These are phyloP conservation scores for Akabosia matsudoensis DNA, from an alignment of 1,140 invertebrate genomes.

Conservation along the genomic window DNA sequence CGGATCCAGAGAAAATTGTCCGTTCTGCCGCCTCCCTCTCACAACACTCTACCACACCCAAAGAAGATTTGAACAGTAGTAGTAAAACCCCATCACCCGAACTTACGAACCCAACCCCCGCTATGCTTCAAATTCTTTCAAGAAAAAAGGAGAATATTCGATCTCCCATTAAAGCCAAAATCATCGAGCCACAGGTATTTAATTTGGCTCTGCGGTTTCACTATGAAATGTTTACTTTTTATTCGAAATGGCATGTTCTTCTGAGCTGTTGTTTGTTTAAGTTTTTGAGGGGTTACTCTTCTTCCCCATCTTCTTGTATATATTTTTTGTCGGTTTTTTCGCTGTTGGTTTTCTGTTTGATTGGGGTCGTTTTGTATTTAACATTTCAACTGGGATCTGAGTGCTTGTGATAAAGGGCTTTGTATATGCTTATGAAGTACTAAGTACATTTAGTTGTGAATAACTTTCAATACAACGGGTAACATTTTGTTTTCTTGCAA, in stretches of 20 bases:
- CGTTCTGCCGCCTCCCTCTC: conserved; percentile 40
- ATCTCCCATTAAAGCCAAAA: conserved; percentile 21
- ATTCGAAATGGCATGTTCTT: too few relatives aligned
- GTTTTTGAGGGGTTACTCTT: too few relatives aligned
- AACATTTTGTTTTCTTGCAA: not conserved
- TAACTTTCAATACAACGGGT: not conserved
- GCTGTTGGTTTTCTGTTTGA: too few relatives aligned
- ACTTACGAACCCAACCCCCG: conserved; percentile 41
- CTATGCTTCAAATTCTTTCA: conserved; percentile 45
- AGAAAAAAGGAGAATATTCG: conserved; percentile 45
- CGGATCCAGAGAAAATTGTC: conserved; percentile 45
- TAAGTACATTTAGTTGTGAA: conserved; percentile 23
- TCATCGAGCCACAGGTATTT: conserved; percentile 10
- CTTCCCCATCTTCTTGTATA: too few relatives aligned
- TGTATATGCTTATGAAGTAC: conserved; percentile 1
- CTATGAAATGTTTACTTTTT: too few relatives aligned
- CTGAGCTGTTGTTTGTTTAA: too few relatives aligned
- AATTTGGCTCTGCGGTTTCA: not conserved
- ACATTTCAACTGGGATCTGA: too few relatives aligned
- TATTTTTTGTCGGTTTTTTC: too few relatives aligned
- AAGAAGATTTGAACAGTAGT: conserved; percentile 14
- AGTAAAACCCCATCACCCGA: conserved; percentile 37
- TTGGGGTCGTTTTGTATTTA: too few relatives aligned
- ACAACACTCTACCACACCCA: conserved; percentile 26
- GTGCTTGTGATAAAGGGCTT: conserved; percentile 6